Evolutionary conservation across 2,888 invertebrate genomes (phyloP).

Genomic region (Trichopoda pennipes): DNA sequence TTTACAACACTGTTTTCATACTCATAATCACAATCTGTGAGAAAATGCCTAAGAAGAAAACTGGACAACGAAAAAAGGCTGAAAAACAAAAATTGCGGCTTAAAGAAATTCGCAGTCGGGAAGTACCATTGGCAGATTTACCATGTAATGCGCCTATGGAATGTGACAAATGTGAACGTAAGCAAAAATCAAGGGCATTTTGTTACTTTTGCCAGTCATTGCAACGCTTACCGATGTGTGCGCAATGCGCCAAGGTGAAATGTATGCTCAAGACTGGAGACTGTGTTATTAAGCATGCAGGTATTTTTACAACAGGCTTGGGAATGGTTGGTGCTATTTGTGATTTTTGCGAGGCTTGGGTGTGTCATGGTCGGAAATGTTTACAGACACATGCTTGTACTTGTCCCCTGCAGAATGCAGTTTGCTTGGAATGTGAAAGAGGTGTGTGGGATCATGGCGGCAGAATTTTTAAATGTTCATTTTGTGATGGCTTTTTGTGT

Average conservation of each 20-base stretch:
- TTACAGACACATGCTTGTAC: constrained; percentile 94
- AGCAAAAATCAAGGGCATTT: constrained; percentile 97
- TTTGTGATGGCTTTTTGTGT: constrained; percentile 93
- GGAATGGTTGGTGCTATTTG: constrained; percentile 96
- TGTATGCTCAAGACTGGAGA: constrained; percentile 98
- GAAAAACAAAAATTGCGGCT: constrained; percentile 95
- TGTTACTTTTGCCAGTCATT: constrained; percentile 96
- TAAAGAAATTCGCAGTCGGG: constrained; percentile 91
- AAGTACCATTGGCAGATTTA: constrained; percentile 90
- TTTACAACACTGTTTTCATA: neutral
- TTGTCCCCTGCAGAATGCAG: constrained; percentile 93
- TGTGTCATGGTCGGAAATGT: constrained; percentile 96
- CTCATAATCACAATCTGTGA: neutral
- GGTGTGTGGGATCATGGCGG: constrained; percentile 98
- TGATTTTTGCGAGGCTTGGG: constrained; percentile 98
- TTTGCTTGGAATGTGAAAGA: constrained; percentile 95
- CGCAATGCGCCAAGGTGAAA: constrained; percentile 96
- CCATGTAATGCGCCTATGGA: constrained; percentile 96
- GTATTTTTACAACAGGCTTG: constrained; percentile 93
- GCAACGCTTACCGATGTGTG: constrained; percentile 95
- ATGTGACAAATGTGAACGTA: constrained; percentile 89
- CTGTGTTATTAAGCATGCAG: constrained; percentile 94
- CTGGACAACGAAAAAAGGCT: constrained; percentile 97
- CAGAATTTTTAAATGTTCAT: constrained; percentile 93
- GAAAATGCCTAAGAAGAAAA: constrained; percentile 97